Conservation (phyloP, 2,797 vertebrate species). For the Heliangelus exortis region DNA sequence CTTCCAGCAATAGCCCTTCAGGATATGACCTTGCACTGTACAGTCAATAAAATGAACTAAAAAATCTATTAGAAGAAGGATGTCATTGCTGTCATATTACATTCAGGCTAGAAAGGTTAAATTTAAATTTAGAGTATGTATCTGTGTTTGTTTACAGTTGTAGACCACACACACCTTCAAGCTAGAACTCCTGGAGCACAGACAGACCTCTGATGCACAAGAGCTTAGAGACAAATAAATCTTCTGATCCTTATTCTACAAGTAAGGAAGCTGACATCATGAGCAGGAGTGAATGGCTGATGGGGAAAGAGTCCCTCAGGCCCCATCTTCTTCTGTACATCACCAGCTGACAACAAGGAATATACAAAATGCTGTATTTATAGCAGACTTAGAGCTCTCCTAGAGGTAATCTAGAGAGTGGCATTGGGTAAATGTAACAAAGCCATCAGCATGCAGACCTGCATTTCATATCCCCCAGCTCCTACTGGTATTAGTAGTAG, state of each 20-base stretch:
- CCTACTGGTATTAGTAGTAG: not conserved
- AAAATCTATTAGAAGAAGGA: slow-evolving; percentile 70
- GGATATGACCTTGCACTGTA: slow-evolving; percentile 57
- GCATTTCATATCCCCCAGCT: not conserved
- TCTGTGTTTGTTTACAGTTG: not conserved
- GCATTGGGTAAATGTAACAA: not conserved
- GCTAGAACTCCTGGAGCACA: not conserved
- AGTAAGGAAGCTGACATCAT: not conserved
- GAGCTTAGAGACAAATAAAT: not conserved
- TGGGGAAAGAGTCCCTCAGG: not conserved
- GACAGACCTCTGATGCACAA: not conserved
- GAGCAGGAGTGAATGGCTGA: not conserved
- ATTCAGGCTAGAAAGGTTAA: not conserved
- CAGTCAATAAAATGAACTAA: slow-evolving; percentile 59
- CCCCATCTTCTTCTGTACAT: not conserved
- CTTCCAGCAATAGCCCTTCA: slow-evolving; percentile 57
- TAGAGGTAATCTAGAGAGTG: not conserved
- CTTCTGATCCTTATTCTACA: not conserved
- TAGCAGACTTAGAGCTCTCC: not conserved
- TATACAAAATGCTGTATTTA: not conserved
- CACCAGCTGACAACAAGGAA: not conserved
- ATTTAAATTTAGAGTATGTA: not conserved
- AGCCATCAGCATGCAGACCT: not conserved
- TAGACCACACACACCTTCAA: not conserved
- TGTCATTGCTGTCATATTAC: slow-evolving; percentile 44